Evolutionary conservation across 1,140 invertebrate species (phyloP).

Genomic region (Aphelenchoides fujianensis): DNA sequence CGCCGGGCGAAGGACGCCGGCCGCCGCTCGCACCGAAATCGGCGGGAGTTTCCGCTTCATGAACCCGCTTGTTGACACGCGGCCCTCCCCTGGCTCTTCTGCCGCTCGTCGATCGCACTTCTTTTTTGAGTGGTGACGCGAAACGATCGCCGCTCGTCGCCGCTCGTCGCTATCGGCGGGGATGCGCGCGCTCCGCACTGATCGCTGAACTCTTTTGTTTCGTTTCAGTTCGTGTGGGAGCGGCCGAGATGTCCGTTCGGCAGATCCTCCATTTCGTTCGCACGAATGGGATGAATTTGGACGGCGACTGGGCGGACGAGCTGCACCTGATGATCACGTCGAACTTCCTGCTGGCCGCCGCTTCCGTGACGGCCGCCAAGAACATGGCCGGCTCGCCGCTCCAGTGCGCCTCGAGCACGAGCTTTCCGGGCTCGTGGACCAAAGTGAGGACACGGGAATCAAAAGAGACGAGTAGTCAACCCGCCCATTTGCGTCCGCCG

Average conservation of each 20-base stretch:
- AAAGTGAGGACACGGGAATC: background rate
- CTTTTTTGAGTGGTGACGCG: background rate
- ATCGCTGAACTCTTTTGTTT: background rate
- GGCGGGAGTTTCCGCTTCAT: slow-evolving; percentile 5
- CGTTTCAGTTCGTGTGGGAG: background rate
- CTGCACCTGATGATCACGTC: slow-evolving; percentile 13
- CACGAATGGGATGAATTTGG: background rate
- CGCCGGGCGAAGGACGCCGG: too few species aligned
- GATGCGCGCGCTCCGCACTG: background rate
- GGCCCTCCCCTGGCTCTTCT: background rate
- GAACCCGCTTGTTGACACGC: background rate
- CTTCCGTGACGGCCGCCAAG: slow-evolving; percentile 11
- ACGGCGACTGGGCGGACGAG: background rate
- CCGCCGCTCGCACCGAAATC: too few species aligned
- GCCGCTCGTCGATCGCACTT: background rate
- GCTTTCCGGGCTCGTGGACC: background rate
- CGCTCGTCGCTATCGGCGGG: background rate
- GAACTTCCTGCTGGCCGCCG: slow-evolving; percentile 18
- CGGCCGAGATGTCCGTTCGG: slow-evolving; percentile 3
- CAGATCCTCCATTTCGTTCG: slow-evolving; percentile 3
- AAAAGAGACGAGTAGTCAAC: background rate
- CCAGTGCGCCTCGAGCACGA: slow-evolving; percentile 5
- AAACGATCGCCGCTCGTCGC: background rate
- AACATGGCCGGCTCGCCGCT: slow-evolving; percentile 21
- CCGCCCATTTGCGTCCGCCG: slow-evolving; percentile 1